phyloP scores from a whole-genome alignment of 2,797 vertebrate genomes.

The Falco berigora region DNA sequence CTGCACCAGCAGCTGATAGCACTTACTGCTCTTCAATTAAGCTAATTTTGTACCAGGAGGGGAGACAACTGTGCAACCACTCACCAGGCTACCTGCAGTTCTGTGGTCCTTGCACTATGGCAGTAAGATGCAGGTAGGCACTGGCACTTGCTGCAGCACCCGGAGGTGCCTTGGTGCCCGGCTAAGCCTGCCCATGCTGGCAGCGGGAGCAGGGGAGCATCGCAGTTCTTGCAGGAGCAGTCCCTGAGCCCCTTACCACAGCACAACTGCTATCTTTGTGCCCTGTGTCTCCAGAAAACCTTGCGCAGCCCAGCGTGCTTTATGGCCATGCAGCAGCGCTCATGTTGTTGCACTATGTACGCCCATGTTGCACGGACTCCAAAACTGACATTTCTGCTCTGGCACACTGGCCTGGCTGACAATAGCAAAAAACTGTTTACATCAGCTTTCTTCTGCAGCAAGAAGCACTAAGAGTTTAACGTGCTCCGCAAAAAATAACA shows the following conservation, averaged over 20 bases:
- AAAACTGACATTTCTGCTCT: background rate
- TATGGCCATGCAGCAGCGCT: background rate
- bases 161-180: background rate
- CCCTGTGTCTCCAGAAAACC: background rate
- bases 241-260: accelerated
- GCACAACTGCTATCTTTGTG: background rate
- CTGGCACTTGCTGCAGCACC: accelerated
- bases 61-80: background rate
- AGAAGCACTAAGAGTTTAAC: background rate
- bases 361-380: accelerated
- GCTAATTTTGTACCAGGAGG: background rate
- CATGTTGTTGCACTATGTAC: background rate
- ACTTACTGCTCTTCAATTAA: background rate
- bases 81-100: accelerated
- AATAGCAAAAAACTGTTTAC: background rate
- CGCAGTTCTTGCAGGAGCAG: accelerated
- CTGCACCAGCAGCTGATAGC: constrained; percentile 3
- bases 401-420: background rate
- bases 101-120: accelerated
- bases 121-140: accelerated
- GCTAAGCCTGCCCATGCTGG: background rate
- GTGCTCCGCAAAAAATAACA: background rate
- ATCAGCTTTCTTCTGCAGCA: background rate
- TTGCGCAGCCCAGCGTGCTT: accelerated
- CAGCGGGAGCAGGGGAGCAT: background rate